Base-by-base conservation (phyloP, 2,888 invertebrate species). In the Sussaba pulchella region DNA sequence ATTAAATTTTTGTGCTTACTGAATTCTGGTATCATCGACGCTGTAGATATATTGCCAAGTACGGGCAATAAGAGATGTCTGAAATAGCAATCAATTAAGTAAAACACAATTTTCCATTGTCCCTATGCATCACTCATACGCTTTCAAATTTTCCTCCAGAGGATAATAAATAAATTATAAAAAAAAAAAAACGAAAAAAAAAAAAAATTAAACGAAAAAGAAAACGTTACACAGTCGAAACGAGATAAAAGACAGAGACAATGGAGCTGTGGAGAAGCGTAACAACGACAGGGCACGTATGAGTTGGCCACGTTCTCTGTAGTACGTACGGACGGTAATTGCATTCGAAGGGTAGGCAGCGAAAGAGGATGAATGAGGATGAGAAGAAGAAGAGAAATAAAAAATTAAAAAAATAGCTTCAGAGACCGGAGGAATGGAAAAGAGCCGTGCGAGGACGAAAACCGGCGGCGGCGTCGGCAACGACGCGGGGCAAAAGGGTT, bases 391-490 rank as follows among this genome's bases (percentile, higher is more conserved):
- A 83, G 41, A 57, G 63, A 69, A 69, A 43, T 63, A 45, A 43
- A 54, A 64, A 52, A 69, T 24, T 64, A 71, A 66, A 75, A 79
- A 82, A 83, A 78, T 85, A 85, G 85, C 83, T 84, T 86, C 86
- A 70, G 85, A 86, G 85, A 87, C 86, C 81, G 82, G n/a, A 82
- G 83, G 81, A 74, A 81, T 77, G 82, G 81, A 83, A 82, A 82
- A 85, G 83, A 82, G 82, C 77, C 81, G 82, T 83, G 78, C 79
- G 76, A 72, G 80, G 57, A 59, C 64, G 64, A 69, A 41, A 43
- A n/a, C 36, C 24, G 19, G 10, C 69, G 74, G 69, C 45, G 43
- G 45, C 45, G 43, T 52, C 41, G 72, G 61, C 41, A 57, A 70
- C 59, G 81, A 77, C 70, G 72, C 57, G 80, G 63, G 75, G 78